phyloP scores from a whole-genome alignment of 2,113 vertebrate genomes.

The Sylvicapra grimmia region DNA sequence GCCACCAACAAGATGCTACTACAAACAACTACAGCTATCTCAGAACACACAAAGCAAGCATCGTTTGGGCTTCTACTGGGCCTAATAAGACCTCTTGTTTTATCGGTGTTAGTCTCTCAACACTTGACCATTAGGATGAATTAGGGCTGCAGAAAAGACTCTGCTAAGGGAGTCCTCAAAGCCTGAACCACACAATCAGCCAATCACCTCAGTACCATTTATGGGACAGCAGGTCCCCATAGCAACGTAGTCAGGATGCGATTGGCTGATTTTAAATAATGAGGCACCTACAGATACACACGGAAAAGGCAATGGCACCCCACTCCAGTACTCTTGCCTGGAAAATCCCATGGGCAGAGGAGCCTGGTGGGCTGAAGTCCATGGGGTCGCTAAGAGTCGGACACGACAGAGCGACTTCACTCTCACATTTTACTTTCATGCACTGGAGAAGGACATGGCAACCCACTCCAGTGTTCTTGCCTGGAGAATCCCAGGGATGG shows the following conservation, averaged over 20 bases:
- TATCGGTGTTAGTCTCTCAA: neutral
- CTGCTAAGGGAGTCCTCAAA: neutral
- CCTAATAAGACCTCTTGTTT: neutral
- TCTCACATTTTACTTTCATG: too few species aligned
- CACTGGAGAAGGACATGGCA: too few species aligned
- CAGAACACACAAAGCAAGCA: neutral
- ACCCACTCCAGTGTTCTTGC: too few species aligned
- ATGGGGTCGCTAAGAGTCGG: too few species aligned
- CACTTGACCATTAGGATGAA: neutral
- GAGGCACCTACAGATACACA: neutral
- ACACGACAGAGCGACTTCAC: too few species aligned
- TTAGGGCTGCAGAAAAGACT: neutral
- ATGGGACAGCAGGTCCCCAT: neutral
- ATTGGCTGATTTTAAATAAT: neutral
- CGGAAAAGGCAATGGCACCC: too few species aligned
- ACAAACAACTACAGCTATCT: constrained; percentile 22
- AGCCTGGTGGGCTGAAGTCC: too few species aligned
- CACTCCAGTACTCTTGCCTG: too few species aligned
- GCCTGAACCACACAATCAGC: neutral
- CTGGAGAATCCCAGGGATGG: too few species aligned
- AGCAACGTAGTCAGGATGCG: neutral
- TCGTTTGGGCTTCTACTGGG: neutral
- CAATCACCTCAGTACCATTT: neutral
- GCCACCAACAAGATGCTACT: constrained; percentile 19
- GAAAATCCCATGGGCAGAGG: too few species aligned